Percentiles rank a stretch among this genome's conserved stretches.
These are phyloP conservation scores for Ceratina australensis DNA, from an alignment of 1,140 invertebrate genomes.

Conservation along the genomic window DNA sequence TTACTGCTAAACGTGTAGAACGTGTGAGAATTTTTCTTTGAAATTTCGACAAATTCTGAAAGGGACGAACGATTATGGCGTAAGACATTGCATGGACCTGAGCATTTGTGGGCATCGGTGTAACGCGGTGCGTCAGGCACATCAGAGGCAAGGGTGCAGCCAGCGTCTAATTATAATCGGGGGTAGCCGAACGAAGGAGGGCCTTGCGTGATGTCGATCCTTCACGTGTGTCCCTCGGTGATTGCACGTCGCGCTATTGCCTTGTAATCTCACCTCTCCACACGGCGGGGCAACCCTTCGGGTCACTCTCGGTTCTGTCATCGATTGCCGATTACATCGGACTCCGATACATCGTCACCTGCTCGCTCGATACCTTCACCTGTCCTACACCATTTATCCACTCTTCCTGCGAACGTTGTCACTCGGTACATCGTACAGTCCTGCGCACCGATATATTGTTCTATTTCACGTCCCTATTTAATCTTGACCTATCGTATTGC, in stretches of 20 bases:
- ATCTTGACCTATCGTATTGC: too few relatives aligned
- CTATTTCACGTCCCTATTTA: too few relatives aligned
- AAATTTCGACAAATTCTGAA: too few relatives aligned
- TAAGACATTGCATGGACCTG: too few relatives aligned
- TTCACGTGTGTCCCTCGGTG: constrained; percentile 65
- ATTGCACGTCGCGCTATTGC: constrained; percentile 68
- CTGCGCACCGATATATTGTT: too few relatives aligned
- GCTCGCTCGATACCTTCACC: constrained; percentile 20
- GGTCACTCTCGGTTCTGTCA: constrained; percentile 54
- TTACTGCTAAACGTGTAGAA: too few relatives aligned
- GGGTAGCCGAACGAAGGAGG: constrained; percentile 63
- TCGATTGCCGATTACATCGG: constrained; percentile 61
- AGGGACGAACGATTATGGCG: too few relatives aligned
- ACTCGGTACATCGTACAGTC: too few relatives aligned
- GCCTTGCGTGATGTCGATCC: constrained; percentile 62
- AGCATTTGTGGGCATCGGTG: too few relatives aligned
- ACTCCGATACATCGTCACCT: constrained; percentile 28
- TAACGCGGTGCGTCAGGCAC: constrained; percentile 50
- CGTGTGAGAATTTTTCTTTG: too few relatives aligned
- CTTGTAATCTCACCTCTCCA: constrained; percentile 67
- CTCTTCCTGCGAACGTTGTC: too few relatives aligned
- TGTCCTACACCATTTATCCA: neutral
- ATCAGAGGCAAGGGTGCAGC: constrained; percentile 23
- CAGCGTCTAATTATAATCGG: constrained; percentile 72
- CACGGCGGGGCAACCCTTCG: too few relatives aligned